A percentile compares a stretch with the other conserved stretches of the same genome.
Conservation (phyloP, 1,140 invertebrate species). For the Epicauta chinensis region DNA sequence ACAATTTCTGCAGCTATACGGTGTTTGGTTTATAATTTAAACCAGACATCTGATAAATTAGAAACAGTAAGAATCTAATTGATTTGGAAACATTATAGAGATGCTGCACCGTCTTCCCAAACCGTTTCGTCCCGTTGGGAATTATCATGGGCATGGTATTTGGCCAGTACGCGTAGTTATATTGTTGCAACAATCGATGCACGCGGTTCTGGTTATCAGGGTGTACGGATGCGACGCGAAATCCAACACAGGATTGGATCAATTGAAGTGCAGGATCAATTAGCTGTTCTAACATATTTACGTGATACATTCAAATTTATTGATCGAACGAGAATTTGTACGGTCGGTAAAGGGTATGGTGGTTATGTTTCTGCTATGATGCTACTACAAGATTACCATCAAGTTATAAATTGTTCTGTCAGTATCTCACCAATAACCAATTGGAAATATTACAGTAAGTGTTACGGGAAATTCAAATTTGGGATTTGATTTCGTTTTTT, state of each 20-base stretch:
- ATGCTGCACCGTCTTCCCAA: conserved; percentile 69
- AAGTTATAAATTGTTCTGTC: conserved; percentile 71
- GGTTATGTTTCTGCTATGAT: conserved; percentile 66
- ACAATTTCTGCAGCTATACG: no score
- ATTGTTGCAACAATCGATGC: conserved; percentile 75
- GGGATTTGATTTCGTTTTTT: no score
- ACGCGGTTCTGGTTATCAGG: conserved; percentile 70
- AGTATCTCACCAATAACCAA: conserved; percentile 76
- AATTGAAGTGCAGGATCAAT: conserved; percentile 76
- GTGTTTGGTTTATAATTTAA: no score
- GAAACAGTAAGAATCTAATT: neutral
- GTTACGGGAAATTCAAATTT: no score
- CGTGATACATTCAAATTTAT: conserved; percentile 68
- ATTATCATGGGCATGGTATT: conserved; percentile 69
- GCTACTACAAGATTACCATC: conserved; percentile 61
- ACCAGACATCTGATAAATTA: no score
- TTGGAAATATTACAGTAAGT: conserved; percentile 73
- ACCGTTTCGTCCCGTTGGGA: conserved; percentile 66
- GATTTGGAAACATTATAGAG: conserved; percentile 43
- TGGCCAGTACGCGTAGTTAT: conserved; percentile 66
- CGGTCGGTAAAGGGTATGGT: conserved; percentile 67
- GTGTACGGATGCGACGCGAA: conserved; percentile 63
- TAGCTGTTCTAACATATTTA: conserved; percentile 72
- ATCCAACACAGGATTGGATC: conserved; percentile 58
- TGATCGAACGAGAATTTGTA: conserved; percentile 63